Conservation (phyloP, 2,113 vertebrate species). For the Siniperca chuatsi region DNA sequence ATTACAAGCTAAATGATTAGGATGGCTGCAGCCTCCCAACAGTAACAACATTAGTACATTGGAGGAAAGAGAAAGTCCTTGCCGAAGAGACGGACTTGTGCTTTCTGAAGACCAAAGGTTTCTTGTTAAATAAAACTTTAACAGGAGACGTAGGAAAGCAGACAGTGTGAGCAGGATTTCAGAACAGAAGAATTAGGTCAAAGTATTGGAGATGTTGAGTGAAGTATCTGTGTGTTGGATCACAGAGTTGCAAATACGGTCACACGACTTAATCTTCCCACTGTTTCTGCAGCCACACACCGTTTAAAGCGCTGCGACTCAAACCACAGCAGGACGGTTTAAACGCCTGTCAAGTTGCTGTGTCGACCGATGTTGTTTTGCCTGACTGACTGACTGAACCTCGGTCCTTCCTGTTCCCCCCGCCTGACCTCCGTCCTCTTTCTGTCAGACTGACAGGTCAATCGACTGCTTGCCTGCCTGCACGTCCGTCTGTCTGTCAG, state of each 20-base stretch:
- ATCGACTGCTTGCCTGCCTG: constrained; percentile 7
- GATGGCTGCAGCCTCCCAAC: background rate
- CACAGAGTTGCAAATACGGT: background rate
- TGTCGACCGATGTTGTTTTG: background rate
- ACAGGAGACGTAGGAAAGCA: too few relatives aligned
- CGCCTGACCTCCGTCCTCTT: constrained; percentile 6
- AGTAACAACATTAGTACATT: background rate
- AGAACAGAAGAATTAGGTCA: too few relatives aligned
- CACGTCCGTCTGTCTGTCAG: constrained; percentile 26
- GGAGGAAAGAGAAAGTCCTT: background rate
- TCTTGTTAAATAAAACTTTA: background rate
- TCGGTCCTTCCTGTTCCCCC: background rate
- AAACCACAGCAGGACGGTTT: background rate
- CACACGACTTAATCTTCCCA: background rate
- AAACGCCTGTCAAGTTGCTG: background rate
- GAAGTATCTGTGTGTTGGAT: background rate
- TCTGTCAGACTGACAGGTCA: constrained; percentile 18
- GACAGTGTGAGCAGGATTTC: too few relatives aligned
- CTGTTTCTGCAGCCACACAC: background rate
- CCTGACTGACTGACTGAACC: background rate
- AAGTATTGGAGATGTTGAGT: background rate
- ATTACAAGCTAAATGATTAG: too few relatives aligned
- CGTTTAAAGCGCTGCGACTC: background rate
- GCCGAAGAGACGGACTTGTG: background rate
- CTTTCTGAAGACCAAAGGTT: background rate